A percentile compares a stretch with the other conserved stretches of the same genome.
Conservation (phyloP, 2,113 vertebrate species). For the Neotoma lepida region DNA sequence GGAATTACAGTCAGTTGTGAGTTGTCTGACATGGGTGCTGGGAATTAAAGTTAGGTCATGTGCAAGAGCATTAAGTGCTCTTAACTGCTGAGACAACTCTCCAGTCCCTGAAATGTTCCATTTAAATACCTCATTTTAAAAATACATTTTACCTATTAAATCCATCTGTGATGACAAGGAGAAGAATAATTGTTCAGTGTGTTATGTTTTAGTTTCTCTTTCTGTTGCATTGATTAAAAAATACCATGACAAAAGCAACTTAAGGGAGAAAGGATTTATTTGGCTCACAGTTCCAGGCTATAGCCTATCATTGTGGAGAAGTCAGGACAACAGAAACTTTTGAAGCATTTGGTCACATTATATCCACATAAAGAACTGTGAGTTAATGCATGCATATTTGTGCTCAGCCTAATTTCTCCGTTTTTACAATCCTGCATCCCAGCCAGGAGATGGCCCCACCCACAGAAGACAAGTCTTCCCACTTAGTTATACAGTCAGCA, state of each 20-base stretch:
- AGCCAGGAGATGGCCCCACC: neutral
- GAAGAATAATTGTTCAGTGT: neutral
- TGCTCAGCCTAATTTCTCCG: neutral
- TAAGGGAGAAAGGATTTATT: neutral
- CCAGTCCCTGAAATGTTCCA: neutral
- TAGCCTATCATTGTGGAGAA: neutral
- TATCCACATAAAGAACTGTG: neutral
- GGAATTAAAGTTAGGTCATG: neutral
- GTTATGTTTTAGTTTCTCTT: neutral
- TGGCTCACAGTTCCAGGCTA: neutral
- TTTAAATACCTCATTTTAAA: slow-evolving; percentile 53
- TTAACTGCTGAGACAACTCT: neutral
- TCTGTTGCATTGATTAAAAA: neutral
- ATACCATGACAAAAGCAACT: neutral
- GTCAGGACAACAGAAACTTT: too few relatives aligned
- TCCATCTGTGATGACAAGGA: neutral
- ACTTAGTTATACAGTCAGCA: neutral
- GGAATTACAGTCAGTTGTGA: neutral
- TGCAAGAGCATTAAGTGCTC: too few relatives aligned
- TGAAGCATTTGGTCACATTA: neutral
- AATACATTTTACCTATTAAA: slow-evolving; percentile 36
- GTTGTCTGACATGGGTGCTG: neutral
- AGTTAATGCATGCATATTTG: neutral
- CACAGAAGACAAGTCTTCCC: neutral
- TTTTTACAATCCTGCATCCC: neutral